phyloP scores from a whole-genome alignment of 2,113 vertebrate species.

The Hoplias malabaricus region DNA sequence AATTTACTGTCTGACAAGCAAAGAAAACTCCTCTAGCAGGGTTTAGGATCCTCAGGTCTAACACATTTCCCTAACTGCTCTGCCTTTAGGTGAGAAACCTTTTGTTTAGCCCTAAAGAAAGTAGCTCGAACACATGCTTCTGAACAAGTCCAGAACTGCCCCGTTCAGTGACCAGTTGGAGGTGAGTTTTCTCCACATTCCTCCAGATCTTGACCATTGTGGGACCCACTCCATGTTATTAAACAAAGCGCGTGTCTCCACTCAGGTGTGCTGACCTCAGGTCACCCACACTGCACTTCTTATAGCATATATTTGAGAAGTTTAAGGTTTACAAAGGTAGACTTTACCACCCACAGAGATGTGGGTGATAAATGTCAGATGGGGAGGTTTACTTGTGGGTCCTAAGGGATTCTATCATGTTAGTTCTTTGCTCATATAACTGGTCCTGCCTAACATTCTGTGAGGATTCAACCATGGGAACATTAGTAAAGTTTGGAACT shows the following conservation, averaged over 20 bases:
- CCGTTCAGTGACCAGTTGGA: not conserved
- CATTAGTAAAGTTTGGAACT: too few species aligned
- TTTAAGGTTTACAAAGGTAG: not conserved
- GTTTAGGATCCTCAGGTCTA: not conserved
- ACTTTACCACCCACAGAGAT: not conserved
- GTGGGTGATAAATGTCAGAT: too few species aligned
- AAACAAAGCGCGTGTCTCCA: not conserved
- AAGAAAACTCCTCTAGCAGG: too few species aligned
- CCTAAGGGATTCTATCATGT: too few species aligned
- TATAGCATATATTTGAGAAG: not conserved
- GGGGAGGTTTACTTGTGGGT: too few species aligned
- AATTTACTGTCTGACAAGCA: too few species aligned
- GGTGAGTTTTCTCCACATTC: not conserved
- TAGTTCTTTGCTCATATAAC: too few species aligned
- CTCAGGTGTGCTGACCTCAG: not conserved
- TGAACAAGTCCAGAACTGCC: constrained; percentile 18
- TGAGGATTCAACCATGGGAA: too few species aligned
- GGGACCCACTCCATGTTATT: not conserved
- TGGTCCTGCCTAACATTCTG: too few species aligned
- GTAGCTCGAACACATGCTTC: not conserved
- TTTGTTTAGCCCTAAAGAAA: not conserved
- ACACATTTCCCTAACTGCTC: constrained; percentile 8
- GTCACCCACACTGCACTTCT: not conserved
- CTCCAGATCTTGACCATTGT: constrained; percentile 8
- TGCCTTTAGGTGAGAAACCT: not conserved